Conservation (phyloP, 1,140 invertebrate genomes). For the Ectropis grisescens region DNA sequence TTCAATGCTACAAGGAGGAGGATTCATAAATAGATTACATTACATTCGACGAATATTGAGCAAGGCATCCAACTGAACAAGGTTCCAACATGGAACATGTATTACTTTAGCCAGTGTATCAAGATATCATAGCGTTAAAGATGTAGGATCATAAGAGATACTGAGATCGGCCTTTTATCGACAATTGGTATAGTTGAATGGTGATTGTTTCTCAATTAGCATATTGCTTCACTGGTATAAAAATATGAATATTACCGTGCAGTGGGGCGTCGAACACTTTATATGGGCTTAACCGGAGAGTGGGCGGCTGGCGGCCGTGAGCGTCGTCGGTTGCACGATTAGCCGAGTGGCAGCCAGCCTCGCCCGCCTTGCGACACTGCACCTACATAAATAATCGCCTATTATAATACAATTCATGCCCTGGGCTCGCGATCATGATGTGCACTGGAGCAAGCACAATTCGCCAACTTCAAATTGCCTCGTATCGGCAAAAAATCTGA, state of each 20-base stretch:
- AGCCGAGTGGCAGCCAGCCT: slow-evolving; percentile 21
- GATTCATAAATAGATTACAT: too few species aligned
- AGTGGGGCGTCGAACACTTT: slow-evolving; percentile 42
- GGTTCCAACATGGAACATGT: too few species aligned
- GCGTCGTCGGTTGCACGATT: slow-evolving; percentile 41
- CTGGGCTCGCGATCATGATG: not conserved
- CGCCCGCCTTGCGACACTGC: slow-evolving; percentile 43
- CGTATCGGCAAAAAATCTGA: too few species aligned
- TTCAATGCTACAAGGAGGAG: too few species aligned
- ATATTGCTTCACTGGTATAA: slow-evolving; percentile 37
- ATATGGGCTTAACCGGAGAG: slow-evolving; percentile 58
- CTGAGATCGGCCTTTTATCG: too few species aligned
- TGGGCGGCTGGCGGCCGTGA: slow-evolving; percentile 60
- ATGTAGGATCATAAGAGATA: too few species aligned
- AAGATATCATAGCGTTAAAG: too few species aligned
- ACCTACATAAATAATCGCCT: slow-evolving; percentile 34
- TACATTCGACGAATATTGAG: too few species aligned
- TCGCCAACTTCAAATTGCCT: too few species aligned
- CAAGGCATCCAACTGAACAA: too few species aligned
- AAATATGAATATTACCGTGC: slow-evolving; percentile 52
- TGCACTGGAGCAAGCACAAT: not conserved
- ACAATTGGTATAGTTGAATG: too few species aligned
- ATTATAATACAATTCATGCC: slow-evolving; percentile 38
- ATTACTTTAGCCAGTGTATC: too few species aligned
- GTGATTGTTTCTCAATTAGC: slow-evolving; percentile 37